Evolutionary conservation across 1,140 invertebrate species (phyloP).

Genomic region (Anagrus nilaparvatae): DNA sequence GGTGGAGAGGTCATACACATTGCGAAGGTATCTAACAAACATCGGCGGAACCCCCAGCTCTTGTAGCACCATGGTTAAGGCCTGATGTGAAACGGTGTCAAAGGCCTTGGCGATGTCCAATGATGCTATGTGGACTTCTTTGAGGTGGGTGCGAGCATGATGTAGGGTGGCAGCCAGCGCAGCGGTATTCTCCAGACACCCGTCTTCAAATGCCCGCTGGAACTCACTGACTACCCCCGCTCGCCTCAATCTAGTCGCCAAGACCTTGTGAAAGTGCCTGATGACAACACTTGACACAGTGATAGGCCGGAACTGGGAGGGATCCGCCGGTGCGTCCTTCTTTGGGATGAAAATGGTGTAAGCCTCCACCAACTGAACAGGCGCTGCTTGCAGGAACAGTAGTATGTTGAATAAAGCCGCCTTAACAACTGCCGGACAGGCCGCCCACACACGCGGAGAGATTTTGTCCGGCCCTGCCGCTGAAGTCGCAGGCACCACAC

Average conservation of each 20-base stretch:
- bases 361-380: background rate
- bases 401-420: slow-evolving; percentile 16
- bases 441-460: slow-evolving; percentile 1
- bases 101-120: slow-evolving; percentile 19
- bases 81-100: slow-evolving; percentile 9
- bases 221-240: background rate
- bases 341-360: slow-evolving; percentile 21
- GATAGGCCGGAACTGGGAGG: slow-evolving; percentile 31
- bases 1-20: slow-evolving; percentile 5
- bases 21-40: slow-evolving; percentile 2
- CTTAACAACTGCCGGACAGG: background rate
- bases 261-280: slow-evolving; percentile 21
- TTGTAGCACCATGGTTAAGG: background rate
- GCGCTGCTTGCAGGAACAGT: background rate
- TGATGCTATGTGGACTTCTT: slow-evolving; percentile 13
- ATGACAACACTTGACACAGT: slow-evolving; percentile 32
- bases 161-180: slow-evolving; percentile 8
- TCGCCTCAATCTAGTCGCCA: slow-evolving; percentile 1
- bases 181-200: slow-evolving; percentile 11
- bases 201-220: slow-evolving; percentile 15
- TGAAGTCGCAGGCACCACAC: background rate
- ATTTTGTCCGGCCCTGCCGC: slow-evolving; percentile 10
- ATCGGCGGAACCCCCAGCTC: slow-evolving; percentile 3
- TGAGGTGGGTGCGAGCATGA: background rate
- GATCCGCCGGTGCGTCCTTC: slow-evolving; percentile 11